Evolutionary conservation across 2,113 vertebrate genomes (phyloP).

Genomic region (Cinclus mexicanus): DNA sequence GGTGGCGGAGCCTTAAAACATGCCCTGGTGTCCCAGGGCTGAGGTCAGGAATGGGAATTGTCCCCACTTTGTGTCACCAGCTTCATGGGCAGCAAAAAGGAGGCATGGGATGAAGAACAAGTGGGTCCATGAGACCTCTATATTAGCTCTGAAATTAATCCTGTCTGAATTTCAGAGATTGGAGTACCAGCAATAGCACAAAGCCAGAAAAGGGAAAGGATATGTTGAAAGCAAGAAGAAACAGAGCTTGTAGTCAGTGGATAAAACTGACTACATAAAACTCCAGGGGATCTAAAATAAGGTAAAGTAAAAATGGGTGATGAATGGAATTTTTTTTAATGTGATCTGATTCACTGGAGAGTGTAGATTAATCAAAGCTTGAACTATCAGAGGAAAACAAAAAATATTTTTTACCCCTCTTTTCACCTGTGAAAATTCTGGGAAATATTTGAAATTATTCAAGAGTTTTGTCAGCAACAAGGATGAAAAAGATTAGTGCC

Average conservation of each 20-base stretch:
- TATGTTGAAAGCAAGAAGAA: neutral
- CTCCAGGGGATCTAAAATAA: neutral
- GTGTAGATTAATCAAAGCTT: neutral
- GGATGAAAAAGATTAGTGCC: neutral
- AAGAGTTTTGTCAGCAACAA: neutral
- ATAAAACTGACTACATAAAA: neutral
- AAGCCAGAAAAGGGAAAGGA: neutral
- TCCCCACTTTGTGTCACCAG: neutral
- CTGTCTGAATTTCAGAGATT: neutral
- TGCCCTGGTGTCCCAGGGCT: rapidly evolving
- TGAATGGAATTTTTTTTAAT: neutral
- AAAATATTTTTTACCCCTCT: neutral
- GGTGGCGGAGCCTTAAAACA: neutral
- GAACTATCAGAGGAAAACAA: neutral
- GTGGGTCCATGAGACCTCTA: neutral
- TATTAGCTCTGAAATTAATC: neutral
- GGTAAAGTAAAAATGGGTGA: neutral
- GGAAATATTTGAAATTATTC: neutral
- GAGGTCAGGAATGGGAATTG: neutral
- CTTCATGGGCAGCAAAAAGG: neutral
- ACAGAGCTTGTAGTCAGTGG: neutral
- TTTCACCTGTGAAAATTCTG: neutral
- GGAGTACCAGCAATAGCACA: neutral
- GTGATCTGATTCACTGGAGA: neutral
- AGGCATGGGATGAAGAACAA: rapidly evolving